Base-by-base conservation (phyloP, 1,140 invertebrate species). In the Lepidurus apus region DNA sequence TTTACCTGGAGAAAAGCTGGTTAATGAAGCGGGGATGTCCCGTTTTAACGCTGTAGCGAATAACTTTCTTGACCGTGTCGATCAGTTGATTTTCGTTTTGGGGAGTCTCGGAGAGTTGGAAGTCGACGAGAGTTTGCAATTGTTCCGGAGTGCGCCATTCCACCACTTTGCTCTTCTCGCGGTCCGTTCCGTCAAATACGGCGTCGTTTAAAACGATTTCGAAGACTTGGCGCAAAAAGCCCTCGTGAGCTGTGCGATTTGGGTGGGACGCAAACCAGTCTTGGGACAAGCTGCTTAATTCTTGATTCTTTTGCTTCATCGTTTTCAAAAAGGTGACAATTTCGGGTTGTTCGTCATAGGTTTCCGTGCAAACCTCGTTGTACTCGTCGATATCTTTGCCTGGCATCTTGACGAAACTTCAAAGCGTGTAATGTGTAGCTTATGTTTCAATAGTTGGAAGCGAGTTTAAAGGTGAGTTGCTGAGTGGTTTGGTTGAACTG, bases 1-100 rank as follows among this genome's bases (percentile, higher is more conserved):
- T 78, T 76, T 81, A 85, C 84, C 85, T 84, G 1, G 93, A 94
- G 84, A 92, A 95, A 4, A 95, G 85, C 82, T 95, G 93, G 84
- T 95, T 95, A 24, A 94, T 90, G 84, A 95, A 95, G 83, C 92
- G 93, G 1, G 93, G 93, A 86, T 95, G 93, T 1, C 92, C 93
- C 0, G 93, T 95, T 85, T 95, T 95, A 1, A 96, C 93, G 73
- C 93, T 95, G 86, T 93, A 93, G 26, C 88, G 87, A 77, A 93
- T 91, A 17, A 92, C 90, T 79, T 90, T 87, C 78, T 88, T 87
- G 11, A 93, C 84, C 21, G 92, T 83, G 9, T 87, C 83, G 8
- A 93, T 81, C 7, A 95, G 85, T 78, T 90, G 88, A 1, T 92
- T 90, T 75, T 93, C 91, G 17, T 88, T 87, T 3, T 88, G 87